A percentile compares a stretch with the other conserved stretches of the same genome.
These are phyloP conservation scores for Zonitis immaculata DNA, from an alignment of 2,888 invertebrate genomes.

Conservation along the genomic window DNA sequence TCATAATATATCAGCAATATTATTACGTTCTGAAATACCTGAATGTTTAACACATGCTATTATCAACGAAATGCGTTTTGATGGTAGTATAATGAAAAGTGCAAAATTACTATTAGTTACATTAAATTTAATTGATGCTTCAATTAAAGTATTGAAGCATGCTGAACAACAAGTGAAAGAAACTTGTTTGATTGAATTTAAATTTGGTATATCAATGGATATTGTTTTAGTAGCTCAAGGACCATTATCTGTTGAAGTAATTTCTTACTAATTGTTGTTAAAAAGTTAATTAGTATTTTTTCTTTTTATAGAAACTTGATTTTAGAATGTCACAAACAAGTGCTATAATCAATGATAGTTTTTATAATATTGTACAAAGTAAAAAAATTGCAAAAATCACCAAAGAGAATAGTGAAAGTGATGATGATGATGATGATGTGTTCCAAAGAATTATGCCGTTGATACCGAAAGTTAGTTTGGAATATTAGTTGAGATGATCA, in stretches of 20 bases:
- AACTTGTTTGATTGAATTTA: constrained; percentile 67
- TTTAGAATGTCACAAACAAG: constrained; percentile 57
- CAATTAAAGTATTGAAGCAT: constrained; percentile 57
- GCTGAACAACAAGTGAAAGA: constrained; percentile 49
- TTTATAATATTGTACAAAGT: constrained; percentile 52
- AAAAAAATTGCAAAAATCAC: constrained; percentile 40
- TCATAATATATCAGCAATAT: constrained; percentile 63
- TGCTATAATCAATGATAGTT: constrained; percentile 55
- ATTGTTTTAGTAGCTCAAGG: constrained; percentile 76
- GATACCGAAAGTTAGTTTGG: constrained; percentile 74
- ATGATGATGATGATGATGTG: constrained; percentile 49
- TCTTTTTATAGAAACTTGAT: constrained; percentile 59
- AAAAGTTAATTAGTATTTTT: too few species aligned
- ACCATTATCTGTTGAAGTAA: constrained; percentile 79
- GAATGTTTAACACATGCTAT: constrained; percentile 68
- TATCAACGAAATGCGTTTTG: constrained; percentile 64
- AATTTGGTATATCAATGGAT: constrained; percentile 69
- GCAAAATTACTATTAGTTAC: constrained; percentile 68
- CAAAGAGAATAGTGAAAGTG: constrained; percentile 49
- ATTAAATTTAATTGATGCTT: constrained; percentile 63
- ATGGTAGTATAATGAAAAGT: constrained; percentile 66
- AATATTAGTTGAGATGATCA: too few species aligned
- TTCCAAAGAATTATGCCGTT: constrained; percentile 67
- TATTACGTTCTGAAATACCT: constrained; percentile 59
- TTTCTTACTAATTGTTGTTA: too few species aligned